Evolutionary conservation across 2,888 invertebrate species (phyloP).

Genomic region (Chaetogeoica ovagalla): DNA sequence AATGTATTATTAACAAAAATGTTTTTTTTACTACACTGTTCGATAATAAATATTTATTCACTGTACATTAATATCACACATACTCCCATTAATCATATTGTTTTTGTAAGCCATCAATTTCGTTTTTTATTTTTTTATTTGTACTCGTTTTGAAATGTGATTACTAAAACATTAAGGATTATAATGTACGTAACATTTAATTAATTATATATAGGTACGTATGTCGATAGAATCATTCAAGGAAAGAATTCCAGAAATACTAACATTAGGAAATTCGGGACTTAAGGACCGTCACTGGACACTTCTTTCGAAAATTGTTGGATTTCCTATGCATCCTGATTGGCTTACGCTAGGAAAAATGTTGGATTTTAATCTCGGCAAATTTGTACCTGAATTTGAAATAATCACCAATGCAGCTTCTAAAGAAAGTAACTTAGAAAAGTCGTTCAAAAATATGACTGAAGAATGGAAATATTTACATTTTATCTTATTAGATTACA

Average conservation of each 20-base stretch:
- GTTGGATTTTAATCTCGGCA: constrained; percentile 84
- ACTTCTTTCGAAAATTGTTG: constrained; percentile 89
- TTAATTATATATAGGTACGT: not conserved
- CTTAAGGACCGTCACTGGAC: constrained; percentile 93
- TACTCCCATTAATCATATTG: too few relatives aligned
- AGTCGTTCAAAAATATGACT: constrained; percentile 84
- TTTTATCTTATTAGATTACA: constrained; percentile 75
- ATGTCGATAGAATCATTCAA: constrained; percentile 76
- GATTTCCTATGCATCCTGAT: constrained; percentile 85
- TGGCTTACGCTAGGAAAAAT: constrained; percentile 78
- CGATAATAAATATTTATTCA: too few relatives aligned
- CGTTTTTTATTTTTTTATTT: too few relatives aligned
- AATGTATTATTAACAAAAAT: too few relatives aligned
- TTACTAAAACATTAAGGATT: not conserved
- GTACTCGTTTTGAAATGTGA: too few relatives aligned
- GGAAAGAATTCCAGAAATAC: constrained; percentile 81
- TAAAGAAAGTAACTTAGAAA: constrained; percentile 91
- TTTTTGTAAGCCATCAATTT: too few relatives aligned
- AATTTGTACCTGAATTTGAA: constrained; percentile 87
- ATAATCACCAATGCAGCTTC: constrained; percentile 91
- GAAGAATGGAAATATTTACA: constrained; percentile 83
- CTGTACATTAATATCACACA: too few relatives aligned
- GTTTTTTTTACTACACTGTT: too few relatives aligned
- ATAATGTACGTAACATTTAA: not conserved
- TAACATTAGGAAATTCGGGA: constrained; percentile 91